These are phyloP conservation scores for Catocala nupta DNA, from an alignment of 2,888 invertebrate genomes.

Conservation along the genomic window DNA sequence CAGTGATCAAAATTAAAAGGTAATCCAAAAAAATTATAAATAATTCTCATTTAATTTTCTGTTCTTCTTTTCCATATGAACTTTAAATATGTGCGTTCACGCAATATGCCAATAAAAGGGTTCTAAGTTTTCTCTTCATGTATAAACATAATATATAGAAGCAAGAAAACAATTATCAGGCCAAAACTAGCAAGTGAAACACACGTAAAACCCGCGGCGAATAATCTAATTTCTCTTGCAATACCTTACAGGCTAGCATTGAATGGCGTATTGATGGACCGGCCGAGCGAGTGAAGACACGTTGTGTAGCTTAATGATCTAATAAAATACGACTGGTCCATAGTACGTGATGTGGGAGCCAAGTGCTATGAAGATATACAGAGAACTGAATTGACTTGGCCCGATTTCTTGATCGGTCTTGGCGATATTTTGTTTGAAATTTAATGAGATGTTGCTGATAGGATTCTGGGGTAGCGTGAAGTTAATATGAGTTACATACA, in stretches of 20 bases:
- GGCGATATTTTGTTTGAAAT: not conserved
- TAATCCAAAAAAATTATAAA: too few relatives aligned
- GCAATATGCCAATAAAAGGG: too few relatives aligned
- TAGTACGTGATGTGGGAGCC: slow-evolving; percentile 60
- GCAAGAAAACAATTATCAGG: too few relatives aligned
- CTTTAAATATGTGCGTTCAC: too few relatives aligned
- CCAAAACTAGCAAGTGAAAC: slow-evolving; percentile 18
- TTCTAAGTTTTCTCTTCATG: too few relatives aligned
- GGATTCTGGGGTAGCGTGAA: not conserved
- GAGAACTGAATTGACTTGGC: slow-evolving; percentile 27
- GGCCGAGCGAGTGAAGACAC: slow-evolving; percentile 57
- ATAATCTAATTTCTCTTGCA: slow-evolving; percentile 48
- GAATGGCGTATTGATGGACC: slow-evolving; percentile 67
- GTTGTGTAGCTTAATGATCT: slow-evolving; percentile 71
- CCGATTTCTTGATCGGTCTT: not conserved
- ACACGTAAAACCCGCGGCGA: slow-evolving; percentile 30
- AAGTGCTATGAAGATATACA: slow-evolving; percentile 39
- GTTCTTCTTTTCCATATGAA: too few relatives aligned
- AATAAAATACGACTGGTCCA: slow-evolving; percentile 71
- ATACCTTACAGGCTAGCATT: slow-evolving; percentile 48
- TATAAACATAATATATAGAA: too few relatives aligned
- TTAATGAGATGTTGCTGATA: not conserved
- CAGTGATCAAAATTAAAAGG: too few relatives aligned
- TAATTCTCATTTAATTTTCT: too few relatives aligned
- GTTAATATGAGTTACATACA: too few relatives aligned